Percentiles rank a stretch among this genome's conserved stretches.
These are phyloP conservation scores for Caranx melampygus DNA, from an alignment of 2,113 vertebrate species.

Conservation along the genomic window DNA sequence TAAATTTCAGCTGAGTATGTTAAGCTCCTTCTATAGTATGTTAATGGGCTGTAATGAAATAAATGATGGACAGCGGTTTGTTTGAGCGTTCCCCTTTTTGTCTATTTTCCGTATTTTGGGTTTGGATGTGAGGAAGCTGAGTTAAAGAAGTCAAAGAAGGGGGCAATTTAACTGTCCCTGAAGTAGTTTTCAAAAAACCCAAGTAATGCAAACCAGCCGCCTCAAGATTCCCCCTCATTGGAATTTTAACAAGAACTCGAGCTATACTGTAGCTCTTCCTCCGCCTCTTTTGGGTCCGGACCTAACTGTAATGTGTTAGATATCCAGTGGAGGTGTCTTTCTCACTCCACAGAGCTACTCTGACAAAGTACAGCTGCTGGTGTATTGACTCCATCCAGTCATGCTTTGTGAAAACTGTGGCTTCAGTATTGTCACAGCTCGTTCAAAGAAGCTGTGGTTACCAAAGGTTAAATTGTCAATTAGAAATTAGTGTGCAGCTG, in stretches of 20 bases:
- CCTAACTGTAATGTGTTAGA: constrained; percentile 19
- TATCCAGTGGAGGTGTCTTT: constrained; percentile 29
- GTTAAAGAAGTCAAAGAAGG: constrained; percentile 62
- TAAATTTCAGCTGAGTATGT: constrained; percentile 46
- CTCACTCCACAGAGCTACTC: constrained; percentile 16
- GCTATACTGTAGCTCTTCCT: constrained; percentile 34
- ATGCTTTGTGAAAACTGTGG: constrained; percentile 33
- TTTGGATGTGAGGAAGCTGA: constrained; percentile 64
- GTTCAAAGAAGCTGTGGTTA: constrained; percentile 49
- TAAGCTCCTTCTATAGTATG: constrained; percentile 48
- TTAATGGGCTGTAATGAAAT: constrained; percentile 72
- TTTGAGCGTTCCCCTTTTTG: constrained; percentile 65
- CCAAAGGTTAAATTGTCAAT: constrained; percentile 50
- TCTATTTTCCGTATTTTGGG: constrained; percentile 69
- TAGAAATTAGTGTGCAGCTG: constrained; percentile 57
- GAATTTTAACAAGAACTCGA: constrained; percentile 62
- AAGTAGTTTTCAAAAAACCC: constrained; percentile 53
- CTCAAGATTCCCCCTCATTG: constrained; percentile 42
- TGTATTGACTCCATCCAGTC: constrained; percentile 25
- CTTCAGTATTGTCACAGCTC: constrained; percentile 47
- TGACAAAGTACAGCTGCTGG: constrained; percentile 24
- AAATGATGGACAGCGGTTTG: constrained; percentile 67
- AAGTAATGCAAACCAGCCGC: constrained; percentile 75
- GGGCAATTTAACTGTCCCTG: constrained; percentile 69
- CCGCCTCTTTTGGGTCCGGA: constrained; percentile 41